Base-by-base conservation (phyloP, 2,113 vertebrate species). In the Castor canadensis region DNA sequence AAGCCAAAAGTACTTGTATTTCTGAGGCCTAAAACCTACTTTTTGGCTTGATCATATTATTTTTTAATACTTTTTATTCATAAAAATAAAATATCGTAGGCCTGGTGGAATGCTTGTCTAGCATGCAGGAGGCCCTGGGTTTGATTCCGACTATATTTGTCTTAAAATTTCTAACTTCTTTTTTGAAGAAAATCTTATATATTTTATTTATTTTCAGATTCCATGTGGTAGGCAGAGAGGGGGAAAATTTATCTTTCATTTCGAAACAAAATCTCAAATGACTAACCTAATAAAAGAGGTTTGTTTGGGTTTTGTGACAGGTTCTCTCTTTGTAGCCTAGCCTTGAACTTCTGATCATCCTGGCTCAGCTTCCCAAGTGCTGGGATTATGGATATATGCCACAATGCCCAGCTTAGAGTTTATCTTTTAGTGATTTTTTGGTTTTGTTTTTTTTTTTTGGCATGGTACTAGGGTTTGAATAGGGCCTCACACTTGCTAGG, bases 61-160 rank as follows among this genome's bases (percentile, higher is more conserved):
- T 95, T 89, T 49, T 79, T 49, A 43, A 49, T 66, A 73, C 43
- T 85, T 97, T 93, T 94, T 96, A 52, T 45, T 95, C 47, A 66
- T 96, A 87, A 84, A 89, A 92, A 66, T 66, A 52, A 92, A 95
- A 4, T 88, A 76, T 86, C 12, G 79, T 87, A 28, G 30, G 45
- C 22, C 49, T 77, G 56, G 26, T 75, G 52, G 43, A 58, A 2
- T 3, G 6, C 56, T 38, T 52, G 17, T 32, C 15, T 22, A 11
- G 9, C 11, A n/a, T 38, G 32, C 30, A n/a, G n/a, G 28, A 56
- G 52, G 75, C 22, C 49, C 32, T n/a, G 9, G 4, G n/a, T 58
- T 32, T 47, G 8, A 3, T 79, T 11, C 26, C 26, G 10, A 43
- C 11, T 67, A 15, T 32, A 35, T 69, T 12, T 67, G 32, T 67